Evolutionary conservation across 2,888 invertebrate species (phyloP).

Genomic region (Cataglyphis rosenhaueri): DNA sequence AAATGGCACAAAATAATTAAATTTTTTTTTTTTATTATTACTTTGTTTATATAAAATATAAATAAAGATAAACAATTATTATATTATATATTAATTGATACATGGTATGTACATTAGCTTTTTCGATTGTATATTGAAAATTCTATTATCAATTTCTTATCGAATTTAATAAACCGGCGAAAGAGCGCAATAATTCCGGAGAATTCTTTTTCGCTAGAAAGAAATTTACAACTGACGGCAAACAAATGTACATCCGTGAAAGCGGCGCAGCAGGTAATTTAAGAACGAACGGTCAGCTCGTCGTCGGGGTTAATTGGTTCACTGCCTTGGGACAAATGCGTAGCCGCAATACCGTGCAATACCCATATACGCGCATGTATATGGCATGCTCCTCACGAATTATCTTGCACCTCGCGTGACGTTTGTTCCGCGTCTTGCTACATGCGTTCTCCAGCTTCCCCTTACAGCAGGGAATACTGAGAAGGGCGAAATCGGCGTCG

Average conservation of each 20-base stretch:
- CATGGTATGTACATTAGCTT: background rate
- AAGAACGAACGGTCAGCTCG: conserved; percentile 16
- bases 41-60: background rate
- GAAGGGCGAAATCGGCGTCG: conserved; percentile 2
- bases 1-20: background rate
- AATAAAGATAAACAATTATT: background rate
- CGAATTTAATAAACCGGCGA: background rate
- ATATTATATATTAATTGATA: background rate
- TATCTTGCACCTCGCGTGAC: conserved; percentile 44
- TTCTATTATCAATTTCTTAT: background rate
- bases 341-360: conserved; percentile 4
- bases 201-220: background rate
- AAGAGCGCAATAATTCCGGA: background rate
- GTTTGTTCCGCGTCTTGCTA: conserved; percentile 14
- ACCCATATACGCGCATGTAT: background rate
- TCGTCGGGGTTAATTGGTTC: conserved; percentile 38
- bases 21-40: background rate
- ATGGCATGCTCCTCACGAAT: conserved; percentile 23
- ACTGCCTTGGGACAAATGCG: conserved; percentile 46
- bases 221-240: conserved; percentile 28
- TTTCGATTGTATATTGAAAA: background rate
- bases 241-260: conserved; percentile 6
- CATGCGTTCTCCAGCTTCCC: background rate
- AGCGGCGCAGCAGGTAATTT: conserved; percentile 26
- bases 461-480: background rate